Percentiles rank a stretch among this genome's conserved stretches.
Conservation (phyloP, 1,140 invertebrate genomes). For the Papilio helenus region DNA sequence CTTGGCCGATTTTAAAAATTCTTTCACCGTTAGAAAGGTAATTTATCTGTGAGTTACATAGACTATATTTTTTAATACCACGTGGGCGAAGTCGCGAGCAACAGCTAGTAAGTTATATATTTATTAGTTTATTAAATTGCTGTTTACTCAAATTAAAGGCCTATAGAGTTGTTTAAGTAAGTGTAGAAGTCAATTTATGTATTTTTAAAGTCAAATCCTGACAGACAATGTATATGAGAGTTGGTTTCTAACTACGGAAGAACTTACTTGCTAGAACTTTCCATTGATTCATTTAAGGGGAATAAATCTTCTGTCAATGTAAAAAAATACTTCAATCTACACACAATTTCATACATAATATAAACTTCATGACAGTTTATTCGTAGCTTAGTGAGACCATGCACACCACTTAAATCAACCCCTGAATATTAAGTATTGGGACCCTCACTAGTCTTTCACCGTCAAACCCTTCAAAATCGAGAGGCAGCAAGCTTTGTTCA, state of each 20-base stretch:
- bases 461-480: slow-evolving; percentile 32
- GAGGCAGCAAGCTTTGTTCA: slow-evolving; percentile 11
- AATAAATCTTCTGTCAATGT: neutral
- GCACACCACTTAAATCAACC: slow-evolving; percentile 4
- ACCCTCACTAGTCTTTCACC: slow-evolving; percentile 31
- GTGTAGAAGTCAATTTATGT: too few relatives aligned
- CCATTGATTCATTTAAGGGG: neutral
- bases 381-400: neutral
- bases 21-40: too few relatives aligned
- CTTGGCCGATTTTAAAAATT: too few relatives aligned
- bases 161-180: too few relatives aligned
- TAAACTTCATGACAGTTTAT: neutral
- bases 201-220: neutral
- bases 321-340: too few relatives aligned
- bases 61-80: too few relatives aligned
- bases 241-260: neutral
- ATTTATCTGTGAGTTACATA: too few relatives aligned
- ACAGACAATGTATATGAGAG: neutral
- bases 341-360: neutral
- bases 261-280: too few relatives aligned
- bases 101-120: neutral
- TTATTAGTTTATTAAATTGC: neutral
- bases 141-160: neutral
- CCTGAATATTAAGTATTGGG: slow-evolving; percentile 25
- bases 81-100: too few relatives aligned